phyloP scores from a whole-genome alignment of 2,797 vertebrate genomes.

The Gymnodraco acuticeps region DNA sequence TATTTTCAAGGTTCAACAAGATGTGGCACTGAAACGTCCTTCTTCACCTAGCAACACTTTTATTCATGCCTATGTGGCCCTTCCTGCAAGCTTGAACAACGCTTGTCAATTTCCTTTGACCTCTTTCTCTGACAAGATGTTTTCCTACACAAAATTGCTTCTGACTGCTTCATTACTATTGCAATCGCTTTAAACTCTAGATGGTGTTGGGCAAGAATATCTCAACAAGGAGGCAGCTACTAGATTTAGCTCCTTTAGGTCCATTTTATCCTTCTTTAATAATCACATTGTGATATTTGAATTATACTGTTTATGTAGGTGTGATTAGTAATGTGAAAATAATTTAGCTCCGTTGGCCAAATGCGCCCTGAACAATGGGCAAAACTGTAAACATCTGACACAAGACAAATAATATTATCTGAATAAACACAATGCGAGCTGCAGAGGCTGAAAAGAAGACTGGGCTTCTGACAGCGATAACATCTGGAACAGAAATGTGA shows the following conservation, averaged over 20 bases:
- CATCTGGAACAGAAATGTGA: conserved; percentile 58
- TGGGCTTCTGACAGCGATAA: conserved; percentile 55
- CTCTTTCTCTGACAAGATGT: conserved; percentile 21
- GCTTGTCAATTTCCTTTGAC: conserved; percentile 46
- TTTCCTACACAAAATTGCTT: conserved; percentile 38
- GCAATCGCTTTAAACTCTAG: conserved; percentile 8
- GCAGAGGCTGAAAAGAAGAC: not conserved
- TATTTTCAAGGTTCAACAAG: conserved; percentile 60
- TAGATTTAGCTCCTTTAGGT: conserved; percentile 6
- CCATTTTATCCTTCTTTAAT: not conserved
- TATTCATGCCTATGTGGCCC: conserved; percentile 45
- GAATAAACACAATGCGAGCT: conserved; percentile 10
- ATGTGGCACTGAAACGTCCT: conserved; percentile 33
- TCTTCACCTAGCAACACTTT: conserved; percentile 27
- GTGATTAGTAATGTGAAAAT: not conserved
- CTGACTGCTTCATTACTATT: conserved; percentile 26
- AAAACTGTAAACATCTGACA: conserved; percentile 7
- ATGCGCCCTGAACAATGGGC: not conserved
- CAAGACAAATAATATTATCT: not conserved
- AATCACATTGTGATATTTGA: conserved; percentile 2
- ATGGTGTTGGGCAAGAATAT: conserved; percentile 3
- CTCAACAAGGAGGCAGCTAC: not conserved
- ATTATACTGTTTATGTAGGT: not conserved
- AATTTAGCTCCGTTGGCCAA: not conserved
- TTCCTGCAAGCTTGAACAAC: conserved; percentile 32